Percentiles rank a stretch among this genome's conserved stretches.
phyloP scores from a whole-genome alignment of 2,888 invertebrate genomes.

The Myopa testacea region DNA sequence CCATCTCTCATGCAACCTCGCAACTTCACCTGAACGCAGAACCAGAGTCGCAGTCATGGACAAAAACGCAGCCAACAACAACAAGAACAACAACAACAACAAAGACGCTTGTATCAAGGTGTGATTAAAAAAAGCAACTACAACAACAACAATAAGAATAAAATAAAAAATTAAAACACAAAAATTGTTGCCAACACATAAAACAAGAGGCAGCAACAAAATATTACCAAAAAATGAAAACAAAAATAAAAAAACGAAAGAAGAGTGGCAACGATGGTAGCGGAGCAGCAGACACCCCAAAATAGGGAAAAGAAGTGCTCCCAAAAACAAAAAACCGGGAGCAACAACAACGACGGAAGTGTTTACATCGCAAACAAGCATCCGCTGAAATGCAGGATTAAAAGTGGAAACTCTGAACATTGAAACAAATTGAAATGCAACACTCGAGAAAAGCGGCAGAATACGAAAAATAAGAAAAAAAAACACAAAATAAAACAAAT shows the following conservation, averaged over 20 bases:
- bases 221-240: slow-evolving; percentile 38
- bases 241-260: background rate
- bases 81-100: slow-evolving; percentile 19
- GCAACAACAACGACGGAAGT: slow-evolving; percentile 31
- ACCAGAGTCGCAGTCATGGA: slow-evolving; percentile 5
- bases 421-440: slow-evolving; percentile 46
- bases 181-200: slow-evolving; percentile 27
- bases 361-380: slow-evolving; percentile 44
- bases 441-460: slow-evolving; percentile 27
- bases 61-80: slow-evolving; percentile 1
- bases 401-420: slow-evolving; percentile 42
- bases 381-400: slow-evolving; percentile 44
- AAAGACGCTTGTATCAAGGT: slow-evolving; percentile 43
- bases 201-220: slow-evolving; percentile 29
- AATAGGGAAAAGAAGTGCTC: background rate
- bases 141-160: slow-evolving; percentile 20
- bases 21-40: background rate
- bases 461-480: slow-evolving; percentile 9
- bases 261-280: background rate
- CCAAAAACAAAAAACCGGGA: background rate
- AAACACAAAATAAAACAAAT: slow-evolving; percentile 8
- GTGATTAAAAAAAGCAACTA: slow-evolving; percentile 42
- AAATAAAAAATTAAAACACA: slow-evolving; percentile 35
- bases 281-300: slow-evolving; percentile 7
- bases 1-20: background rate